These are phyloP conservation scores for Gymnocypris eckloni DNA, from an alignment of 2,797 vertebrate species.

Conservation along the genomic window DNA sequence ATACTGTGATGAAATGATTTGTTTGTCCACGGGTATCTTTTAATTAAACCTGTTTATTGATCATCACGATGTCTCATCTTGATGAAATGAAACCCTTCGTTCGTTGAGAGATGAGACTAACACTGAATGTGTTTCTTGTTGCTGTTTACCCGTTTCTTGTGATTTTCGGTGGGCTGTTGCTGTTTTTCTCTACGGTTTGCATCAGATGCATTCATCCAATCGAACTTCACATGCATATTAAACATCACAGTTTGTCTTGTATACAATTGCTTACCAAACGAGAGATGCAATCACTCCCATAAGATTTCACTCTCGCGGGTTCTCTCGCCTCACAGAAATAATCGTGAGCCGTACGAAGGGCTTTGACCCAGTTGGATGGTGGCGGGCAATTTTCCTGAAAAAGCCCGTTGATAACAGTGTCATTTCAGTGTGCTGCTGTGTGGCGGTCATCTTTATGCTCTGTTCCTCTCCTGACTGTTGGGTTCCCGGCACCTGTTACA, in stretches of 20 bases:
- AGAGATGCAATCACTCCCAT: slow-evolving; percentile 7
- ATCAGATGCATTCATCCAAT: neutral
- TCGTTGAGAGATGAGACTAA: neutral
- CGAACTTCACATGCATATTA: neutral
- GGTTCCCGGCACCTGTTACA: slow-evolving; percentile 6
- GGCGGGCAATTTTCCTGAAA: slow-evolving; percentile 23
- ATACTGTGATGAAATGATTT: neutral
- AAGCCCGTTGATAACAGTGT: slow-evolving; percentile 6
- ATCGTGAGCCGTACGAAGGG: neutral
- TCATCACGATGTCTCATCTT: neutral
- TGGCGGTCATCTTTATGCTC: slow-evolving; percentile 6
- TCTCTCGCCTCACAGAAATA: neutral
- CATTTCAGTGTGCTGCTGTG: slow-evolving; percentile 22
- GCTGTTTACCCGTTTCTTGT: neutral
- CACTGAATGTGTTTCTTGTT: neutral
- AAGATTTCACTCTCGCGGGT: neutral
- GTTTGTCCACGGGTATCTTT: neutral
- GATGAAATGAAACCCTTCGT: neutral
- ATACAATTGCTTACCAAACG: neutral
- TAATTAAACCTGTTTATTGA: neutral
- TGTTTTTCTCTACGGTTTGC: neutral
- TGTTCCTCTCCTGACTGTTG: neutral
- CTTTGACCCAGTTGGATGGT: slow-evolving; percentile 34
- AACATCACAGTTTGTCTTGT: neutral
- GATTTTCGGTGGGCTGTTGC: neutral